Percentiles rank a stretch among this genome's conserved stretches.
phyloP scores from a whole-genome alignment of 2,888 invertebrate species.

The Dastarcus helophoroides region DNA sequence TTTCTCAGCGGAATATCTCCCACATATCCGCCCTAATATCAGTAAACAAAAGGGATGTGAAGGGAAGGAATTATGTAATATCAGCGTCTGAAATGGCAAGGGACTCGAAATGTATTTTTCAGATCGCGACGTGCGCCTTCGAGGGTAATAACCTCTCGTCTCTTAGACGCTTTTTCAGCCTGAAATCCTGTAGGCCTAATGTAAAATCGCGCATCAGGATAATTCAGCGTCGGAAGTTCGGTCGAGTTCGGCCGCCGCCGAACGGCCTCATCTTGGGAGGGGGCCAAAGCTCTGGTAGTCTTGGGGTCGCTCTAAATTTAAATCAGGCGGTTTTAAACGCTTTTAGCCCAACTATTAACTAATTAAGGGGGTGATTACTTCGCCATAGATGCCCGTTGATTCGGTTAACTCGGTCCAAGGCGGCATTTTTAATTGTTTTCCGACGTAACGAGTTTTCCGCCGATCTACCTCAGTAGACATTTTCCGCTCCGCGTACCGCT shows the following conservation, averaged over 20 bases:
- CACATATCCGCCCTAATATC: no score
- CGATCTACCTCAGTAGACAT: constrained; percentile 11
- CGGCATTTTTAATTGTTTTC: constrained; percentile 4
- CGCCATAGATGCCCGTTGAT: constrained; percentile 24
- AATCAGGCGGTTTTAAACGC: constrained; percentile 28
- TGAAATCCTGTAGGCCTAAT: constrained; percentile 8
- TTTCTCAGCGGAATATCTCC: no score
- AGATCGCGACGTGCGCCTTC: no score
- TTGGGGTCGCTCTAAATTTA: constrained; percentile 32
- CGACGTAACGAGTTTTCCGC: constrained; percentile 2
- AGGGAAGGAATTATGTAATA: no score
- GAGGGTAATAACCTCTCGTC: not conserved
- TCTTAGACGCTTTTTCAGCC: not conserved
- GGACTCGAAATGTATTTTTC: no score
- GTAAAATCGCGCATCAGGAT: constrained; percentile 20
- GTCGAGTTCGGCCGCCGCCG: constrained; percentile 15
- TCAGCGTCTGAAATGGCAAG: no score
- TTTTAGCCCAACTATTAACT: constrained; percentile 31
- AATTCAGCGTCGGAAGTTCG: constrained; percentile 12
- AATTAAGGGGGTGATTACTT: constrained; percentile 28
- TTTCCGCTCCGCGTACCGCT: constrained; percentile 10
- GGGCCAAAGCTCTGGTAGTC: constrained; percentile 23
- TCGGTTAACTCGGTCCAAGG: constrained; percentile 24
- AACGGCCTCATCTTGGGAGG: constrained; percentile 27
- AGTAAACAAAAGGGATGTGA: no score